phyloP scores from a whole-genome alignment of 2,888 invertebrate genomes.

The Tridacna gigas region DNA sequence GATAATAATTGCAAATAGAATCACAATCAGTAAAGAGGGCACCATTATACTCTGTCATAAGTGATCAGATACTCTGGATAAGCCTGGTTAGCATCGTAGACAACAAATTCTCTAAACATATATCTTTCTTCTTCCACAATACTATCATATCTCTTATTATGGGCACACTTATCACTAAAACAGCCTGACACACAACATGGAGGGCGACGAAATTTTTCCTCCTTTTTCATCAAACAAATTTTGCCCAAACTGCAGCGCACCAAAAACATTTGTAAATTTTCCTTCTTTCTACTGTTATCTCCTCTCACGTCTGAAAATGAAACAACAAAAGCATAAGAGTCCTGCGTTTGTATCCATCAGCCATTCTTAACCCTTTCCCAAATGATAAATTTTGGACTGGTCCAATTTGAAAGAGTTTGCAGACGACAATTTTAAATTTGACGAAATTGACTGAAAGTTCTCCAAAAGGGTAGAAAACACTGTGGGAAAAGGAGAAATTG shows the following conservation, averaged over 20 bases:
- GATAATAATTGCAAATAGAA: no score
- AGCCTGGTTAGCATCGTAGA: constrained; percentile 63
- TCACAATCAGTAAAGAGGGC: no score
- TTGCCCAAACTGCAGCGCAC: constrained; percentile 61
- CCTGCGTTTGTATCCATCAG: no score
- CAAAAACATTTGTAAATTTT: constrained; percentile 58
- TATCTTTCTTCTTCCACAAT: constrained; percentile 64
- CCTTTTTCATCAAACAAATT: constrained; percentile 49
- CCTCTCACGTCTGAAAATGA: constrained; percentile 42
- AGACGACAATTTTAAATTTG: no score
- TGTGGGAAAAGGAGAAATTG: no score
- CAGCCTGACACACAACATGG: constrained; percentile 58
- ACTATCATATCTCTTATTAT: constrained; percentile 64
- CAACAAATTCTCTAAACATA: constrained; percentile 73
- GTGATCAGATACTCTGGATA: constrained; percentile 74
- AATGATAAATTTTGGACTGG: no score
- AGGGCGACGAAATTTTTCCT: constrained; percentile 52
- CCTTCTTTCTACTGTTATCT: constrained; percentile 8
- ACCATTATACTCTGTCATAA: constrained; percentile 56
- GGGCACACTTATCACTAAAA: constrained; percentile 51
- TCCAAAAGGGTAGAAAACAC: no score
- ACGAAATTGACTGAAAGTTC: no score
- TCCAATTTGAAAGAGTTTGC: no score
- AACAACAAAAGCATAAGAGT: no score
- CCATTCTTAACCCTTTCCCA: no score